Evolutionary conservation across 2,888 invertebrate genomes (phyloP), one percentile per base, ranked within the genome.

Genomic region (Nipponacmea schrenckii): DNA sequence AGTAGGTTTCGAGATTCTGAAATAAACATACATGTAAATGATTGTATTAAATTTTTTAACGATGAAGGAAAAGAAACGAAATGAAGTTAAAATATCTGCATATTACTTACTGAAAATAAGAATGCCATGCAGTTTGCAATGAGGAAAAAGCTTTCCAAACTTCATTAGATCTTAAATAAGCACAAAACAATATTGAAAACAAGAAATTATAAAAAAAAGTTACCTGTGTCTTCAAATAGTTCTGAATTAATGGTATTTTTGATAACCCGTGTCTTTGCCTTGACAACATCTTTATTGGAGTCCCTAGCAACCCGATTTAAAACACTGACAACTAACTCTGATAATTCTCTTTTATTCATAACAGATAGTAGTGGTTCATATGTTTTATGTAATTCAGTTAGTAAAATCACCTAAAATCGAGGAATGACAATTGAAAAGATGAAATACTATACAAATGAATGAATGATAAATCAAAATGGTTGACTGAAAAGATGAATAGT

Each of bases 1-100:
- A 97, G 91, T 71, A 95, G 92, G 84, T 93, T 94, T 72, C 97
- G 92, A 1, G 96, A 95, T 89, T 96, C 96, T 94, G 77, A 17
- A 75, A 69, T 5, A 8, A 7, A 5, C 2, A 39, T 1, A 39
- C 31, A n/a, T 17, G 70, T 7, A 10, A 39, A n/a, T n/a, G n/a
- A n/a, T n/a, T n/a, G n/a, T n/a, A n/a, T n/a, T n/a, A n/a, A n/a
- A n/a, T n/a, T n/a, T 39, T 39, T 39, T 39, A 39, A 5, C 10
- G 39, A 39, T 10, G 10, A 39, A 39, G 39, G 3, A 39, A 5
- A 39, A 5, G 39, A 39, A 39, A 39, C 5, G 3, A 31, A 31
- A 31, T 31, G 31, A 3, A 31, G 3, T 31, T 31, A 3, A 31
- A 31, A n/a, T n/a, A n/a, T n/a, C n/a, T n/a, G n/a, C n/a, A n/a